phyloP scores from a whole-genome alignment of 2,888 invertebrate genomes.

The Andrena minutula region DNA sequence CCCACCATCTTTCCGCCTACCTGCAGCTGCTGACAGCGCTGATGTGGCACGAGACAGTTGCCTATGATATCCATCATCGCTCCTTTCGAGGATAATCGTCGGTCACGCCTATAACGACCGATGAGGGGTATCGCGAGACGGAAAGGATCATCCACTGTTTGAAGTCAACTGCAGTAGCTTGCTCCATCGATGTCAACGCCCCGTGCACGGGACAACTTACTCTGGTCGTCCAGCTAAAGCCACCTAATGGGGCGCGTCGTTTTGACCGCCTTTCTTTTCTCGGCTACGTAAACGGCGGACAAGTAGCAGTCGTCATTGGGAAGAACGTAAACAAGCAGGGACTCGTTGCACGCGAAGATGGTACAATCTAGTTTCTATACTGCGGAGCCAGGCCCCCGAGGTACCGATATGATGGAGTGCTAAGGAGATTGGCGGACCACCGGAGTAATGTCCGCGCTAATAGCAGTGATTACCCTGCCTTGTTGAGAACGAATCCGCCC shows the following conservation, averaged over 20 bases:
- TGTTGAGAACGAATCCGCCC: slow-evolving; percentile 81
- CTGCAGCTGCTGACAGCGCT: slow-evolving; percentile 78
- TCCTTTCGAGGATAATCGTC: slow-evolving; percentile 78
- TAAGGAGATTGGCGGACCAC: slow-evolving; percentile 86
- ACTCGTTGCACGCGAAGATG: slow-evolving; percentile 35
- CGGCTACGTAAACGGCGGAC: not conserved
- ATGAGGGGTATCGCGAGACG: slow-evolving; percentile 42
- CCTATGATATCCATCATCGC: slow-evolving; percentile 81
- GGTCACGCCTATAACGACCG: slow-evolving; percentile 78
- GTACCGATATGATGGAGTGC: slow-evolving; percentile 81
- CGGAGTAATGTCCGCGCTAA: slow-evolving; percentile 86
- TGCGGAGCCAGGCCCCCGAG: slow-evolving; percentile 45
- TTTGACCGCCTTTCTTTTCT: not conserved
- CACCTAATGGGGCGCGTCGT: not conserved
- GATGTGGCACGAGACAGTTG: slow-evolving; percentile 79
- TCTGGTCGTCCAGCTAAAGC: not conserved
- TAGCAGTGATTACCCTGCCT: slow-evolving; percentile 87
- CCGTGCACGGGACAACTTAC: slow-evolving; percentile 41
- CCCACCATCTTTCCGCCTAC: slow-evolving; percentile 68
- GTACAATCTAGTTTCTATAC: slow-evolving; percentile 59
- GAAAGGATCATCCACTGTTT: slow-evolving; percentile 33
- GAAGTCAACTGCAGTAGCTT: slow-evolving; percentile 12
- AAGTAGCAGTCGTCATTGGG: slow-evolving; percentile 4
- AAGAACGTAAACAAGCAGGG: slow-evolving; percentile 18
- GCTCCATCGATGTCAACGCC: slow-evolving; percentile 34